Base-by-base conservation (phyloP, 2,888 invertebrate genomes). In the Drosophila niveifrons region DNA sequence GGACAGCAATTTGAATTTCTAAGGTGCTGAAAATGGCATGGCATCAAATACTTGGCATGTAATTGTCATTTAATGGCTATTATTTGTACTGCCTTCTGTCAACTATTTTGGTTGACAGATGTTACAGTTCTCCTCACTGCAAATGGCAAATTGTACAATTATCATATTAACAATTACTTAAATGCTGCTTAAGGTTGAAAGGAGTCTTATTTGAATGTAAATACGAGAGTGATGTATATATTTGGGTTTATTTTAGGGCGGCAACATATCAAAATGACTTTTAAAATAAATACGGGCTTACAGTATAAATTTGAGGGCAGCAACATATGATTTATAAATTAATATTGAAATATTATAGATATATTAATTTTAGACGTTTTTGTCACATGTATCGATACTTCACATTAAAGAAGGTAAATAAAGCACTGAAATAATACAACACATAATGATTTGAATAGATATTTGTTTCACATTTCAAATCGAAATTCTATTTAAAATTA, bases 21-120 rank as follows among this genome's bases (percentile, higher is more conserved):
- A 75, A 75, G 79, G 75, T 75, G 75, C 58, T 75, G 75, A 62
- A 74, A 75, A 75, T 75, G 65, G 79, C 79, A 75, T 53, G 31
- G 50, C n/a, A n/a, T 58, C 23, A 23, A 23, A 23, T 23, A 23
- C 23, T 23, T 23, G 23, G 23, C 6, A 18, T 46, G 53, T 75
- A 69, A 65, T 62, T 75, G 75, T 48, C 43, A 48, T 46, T 65
- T 69, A 75, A 75, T 78, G 43, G 53, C 69, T 52, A 50, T 62
- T 36, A 79, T 75, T 75, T 51, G n/a, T n/a, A 9, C 23, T 34
- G n/a, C 8, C 48, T 57, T 56, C 44, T 17, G 13, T 18, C 2
- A 8, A 43, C 9, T 53, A 18, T 53, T 76, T 58, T 50, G 10
- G 41, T 10, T 13, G 44, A 57, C 75, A 75, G 56, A 31, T 75